Evolutionary conservation across 1,140 invertebrate species (phyloP), one percentile per base, ranked within the genome.

Genomic region (Apolygus lucorum): DNA sequence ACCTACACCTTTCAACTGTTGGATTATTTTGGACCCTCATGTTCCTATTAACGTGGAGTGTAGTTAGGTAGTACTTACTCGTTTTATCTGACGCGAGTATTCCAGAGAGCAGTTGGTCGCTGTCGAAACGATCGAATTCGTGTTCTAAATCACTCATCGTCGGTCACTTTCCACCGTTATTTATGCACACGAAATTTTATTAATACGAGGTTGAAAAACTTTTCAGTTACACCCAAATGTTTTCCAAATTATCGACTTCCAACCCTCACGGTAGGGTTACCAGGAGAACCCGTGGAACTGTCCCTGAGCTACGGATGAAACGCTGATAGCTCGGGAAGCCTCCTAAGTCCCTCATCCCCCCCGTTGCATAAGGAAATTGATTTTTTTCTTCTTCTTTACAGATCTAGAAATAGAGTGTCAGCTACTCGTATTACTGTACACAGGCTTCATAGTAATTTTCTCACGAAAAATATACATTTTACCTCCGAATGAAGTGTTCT

Each of bases 51-150:
- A n/a, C n/a, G n/a, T n/a, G n/a, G n/a, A n/a, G n/a, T n/a, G n/a
- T n/a, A n/a, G n/a, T n/a, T n/a, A n/a, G n/a, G n/a, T 11, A 42
- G 24, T 4, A 72, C 71, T 72, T 63, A 72, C 71, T 54, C 1
- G 68, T 25, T 67, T 72, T 72, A 8, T 72, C 71, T 34, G 68
- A 29, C 21, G 63, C 27, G 13, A 72, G 42, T 54, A 72, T 72
- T 21, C 71, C 71, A 26, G 68, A 69, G 22, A 72, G 62, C 24
- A 72, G 63, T 28, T 63, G 71, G 27, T 72, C 71, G 68, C 71
- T 69, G 63, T 72, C 71, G 26, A 72, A 72, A 66, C 71, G 62
- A 29, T 72, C 71, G 29, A 72, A 72, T 21, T 72, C 71, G 68
- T 42, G 68, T 22, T 72, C 71, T 28, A 72, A 59, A 66, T 72